phyloP scores from a whole-genome alignment of 1,140 invertebrate genomes.

The Pseudomyrmex sp. region DNA sequence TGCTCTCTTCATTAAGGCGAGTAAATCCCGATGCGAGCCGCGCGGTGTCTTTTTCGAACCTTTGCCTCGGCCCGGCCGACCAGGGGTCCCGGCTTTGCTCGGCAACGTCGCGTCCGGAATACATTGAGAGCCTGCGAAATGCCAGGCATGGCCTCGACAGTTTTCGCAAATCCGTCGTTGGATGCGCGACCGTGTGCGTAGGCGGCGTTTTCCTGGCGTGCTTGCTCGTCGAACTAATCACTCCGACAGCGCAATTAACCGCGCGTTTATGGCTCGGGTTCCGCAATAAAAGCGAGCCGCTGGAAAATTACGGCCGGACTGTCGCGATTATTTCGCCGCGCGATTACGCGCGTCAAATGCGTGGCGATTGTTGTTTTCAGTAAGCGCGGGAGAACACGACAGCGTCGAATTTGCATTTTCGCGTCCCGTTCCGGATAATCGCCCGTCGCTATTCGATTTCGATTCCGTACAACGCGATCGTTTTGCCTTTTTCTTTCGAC shows the following conservation, averaged over 20 bases:
- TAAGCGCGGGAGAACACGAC: not conserved
- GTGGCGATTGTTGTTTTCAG: conserved; percentile 36
- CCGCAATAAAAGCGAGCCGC: conserved; percentile 44
- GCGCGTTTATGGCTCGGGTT: conserved; percentile 40
- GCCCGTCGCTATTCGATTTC: not conserved
- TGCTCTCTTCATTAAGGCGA: conserved; percentile 70
- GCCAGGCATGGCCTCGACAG: conserved; percentile 11
- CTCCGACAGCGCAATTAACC: conserved; percentile 50
- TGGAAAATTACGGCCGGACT: conserved; percentile 42
- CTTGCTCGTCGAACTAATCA: conserved; percentile 47
- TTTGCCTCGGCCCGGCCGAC: not conserved
- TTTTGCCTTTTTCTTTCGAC: not conserved
- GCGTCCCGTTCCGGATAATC: not conserved
- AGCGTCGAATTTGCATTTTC: not conserved
- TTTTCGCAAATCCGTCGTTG: conserved; percentile 33
- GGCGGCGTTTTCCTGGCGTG: conserved; percentile 11
- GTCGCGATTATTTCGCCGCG: conserved; percentile 43
- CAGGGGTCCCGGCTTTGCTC: conserved; percentile 6
- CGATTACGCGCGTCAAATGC: conserved; percentile 30
- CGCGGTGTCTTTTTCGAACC: not conserved
- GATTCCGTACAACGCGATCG: not conserved
- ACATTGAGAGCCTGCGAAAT: conserved; percentile 49
- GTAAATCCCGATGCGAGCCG: conserved; percentile 18
- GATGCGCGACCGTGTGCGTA: conserved; percentile 13
- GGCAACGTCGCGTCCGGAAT: conserved; percentile 37